Evolutionary conservation across 2,797 vertebrate species (phyloP).

Genomic region (Myripristis jacobus): DNA sequence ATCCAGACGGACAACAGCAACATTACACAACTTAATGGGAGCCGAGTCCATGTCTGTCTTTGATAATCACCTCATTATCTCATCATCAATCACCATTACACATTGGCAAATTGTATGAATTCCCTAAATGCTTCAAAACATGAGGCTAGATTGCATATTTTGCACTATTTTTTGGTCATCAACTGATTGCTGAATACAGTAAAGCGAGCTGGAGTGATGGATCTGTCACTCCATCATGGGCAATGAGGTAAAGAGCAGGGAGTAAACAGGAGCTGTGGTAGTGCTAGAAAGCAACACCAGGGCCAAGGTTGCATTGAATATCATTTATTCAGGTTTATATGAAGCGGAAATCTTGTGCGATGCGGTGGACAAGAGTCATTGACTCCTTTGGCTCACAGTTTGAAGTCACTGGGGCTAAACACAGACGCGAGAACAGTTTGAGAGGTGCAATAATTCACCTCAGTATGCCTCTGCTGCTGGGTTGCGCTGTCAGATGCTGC

Average conservation of each 20-base stretch:
- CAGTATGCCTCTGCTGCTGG: no score
- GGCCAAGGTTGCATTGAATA: conserved; percentile 64
- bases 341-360: conserved; percentile 61
- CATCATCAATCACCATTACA: conserved; percentile 61
- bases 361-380: conserved; percentile 63
- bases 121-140: conserved; percentile 45
- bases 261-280: conserved; percentile 52
- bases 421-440: conserved; percentile 18
- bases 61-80: conserved; percentile 76
- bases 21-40: conserved; percentile 72
- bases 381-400: conserved; percentile 45
- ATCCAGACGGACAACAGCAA: conserved; percentile 66
- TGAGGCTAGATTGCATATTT: conserved; percentile 41
- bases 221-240: conserved; percentile 68
- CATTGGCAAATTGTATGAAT: conserved; percentile 54
- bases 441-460: conserved; percentile 30
- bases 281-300: conserved; percentile 52
- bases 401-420: conserved; percentile 56
- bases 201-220: conserved; percentile 52
- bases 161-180: conserved; percentile 58
- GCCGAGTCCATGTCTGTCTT: conserved; percentile 49
- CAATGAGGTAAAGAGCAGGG: conserved; percentile 71
- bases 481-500: no score
- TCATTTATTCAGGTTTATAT: conserved; percentile 70
- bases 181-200: conserved; percentile 35